Base-by-base conservation (phyloP, 2,888 invertebrate species). In the Eupithecia inturbata region DNA sequence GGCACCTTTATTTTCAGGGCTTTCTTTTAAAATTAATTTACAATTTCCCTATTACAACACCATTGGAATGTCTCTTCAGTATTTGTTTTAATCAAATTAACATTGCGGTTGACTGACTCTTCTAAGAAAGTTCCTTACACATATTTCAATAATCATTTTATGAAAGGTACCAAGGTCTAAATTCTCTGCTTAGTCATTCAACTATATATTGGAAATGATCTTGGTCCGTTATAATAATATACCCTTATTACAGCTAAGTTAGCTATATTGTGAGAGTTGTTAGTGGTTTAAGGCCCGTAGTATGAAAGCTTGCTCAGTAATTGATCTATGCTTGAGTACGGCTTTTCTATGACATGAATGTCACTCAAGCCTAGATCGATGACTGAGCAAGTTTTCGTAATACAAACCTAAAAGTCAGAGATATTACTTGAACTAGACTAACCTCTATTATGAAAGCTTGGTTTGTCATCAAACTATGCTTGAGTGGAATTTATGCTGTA, bases 21-120 rank as follows among this genome's bases (percentile, higher is more conserved):
- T 26, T 53, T 53, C 53, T 22, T 57, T 57, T n/a, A 7, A 53
- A 22, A 22, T 53, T 53, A 22, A 53, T 53, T 53, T 22, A 22
- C 22, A 53, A 19, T 53, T 53, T 53, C 22, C 10, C 10, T 22
- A 22, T 22, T 22, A 10, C 3, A 12, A 53, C 53, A 53, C 7
- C n/a, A 45, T n/a, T 22, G 10, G 53, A 57, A 53, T 53, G n/a
- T 53, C 12, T 69, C 7, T 19, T 73, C 7, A 22, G 22, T 67
- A 73, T 70, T 68, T 71, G 36, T 69, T 69, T 69, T 69, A 72
- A 68, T 74, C 33, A 66, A 69, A 66, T 74, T 62, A 71, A 26
- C 19, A 68, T 60, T 67, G 67, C 16, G 6, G 60, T 69, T 69
- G 68, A 41, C 64, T 71, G 28, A 66, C 49, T 49, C 49, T 57